Evolutionary conservation across 2,797 vertebrate species (phyloP).

Genomic region (Silurus aristotelis): DNA sequence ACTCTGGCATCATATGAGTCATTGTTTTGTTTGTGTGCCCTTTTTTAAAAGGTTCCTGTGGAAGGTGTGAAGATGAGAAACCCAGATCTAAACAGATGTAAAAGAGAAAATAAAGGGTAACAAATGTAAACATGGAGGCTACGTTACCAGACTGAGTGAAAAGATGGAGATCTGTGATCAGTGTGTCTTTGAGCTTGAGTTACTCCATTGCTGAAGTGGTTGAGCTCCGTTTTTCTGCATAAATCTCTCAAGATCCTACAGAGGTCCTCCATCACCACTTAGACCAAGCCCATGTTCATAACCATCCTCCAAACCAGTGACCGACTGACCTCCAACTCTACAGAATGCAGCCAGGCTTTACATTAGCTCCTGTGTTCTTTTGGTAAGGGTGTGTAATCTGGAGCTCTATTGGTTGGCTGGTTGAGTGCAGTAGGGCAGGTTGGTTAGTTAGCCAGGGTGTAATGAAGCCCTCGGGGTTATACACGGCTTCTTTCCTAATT

Average conservation of each 20-base stretch:
- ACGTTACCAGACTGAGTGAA: constrained; percentile 61
- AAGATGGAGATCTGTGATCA: background rate
- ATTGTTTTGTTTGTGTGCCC: background rate
- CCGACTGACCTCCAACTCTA: constrained; percentile 24
- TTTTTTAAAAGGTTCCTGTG: background rate
- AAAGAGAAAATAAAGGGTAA: background rate
- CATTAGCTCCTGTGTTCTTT: constrained; percentile 7
- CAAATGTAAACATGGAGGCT: background rate
- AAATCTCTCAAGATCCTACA: constrained; percentile 45
- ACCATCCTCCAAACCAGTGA: constrained; percentile 14
- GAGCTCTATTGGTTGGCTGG: constrained; percentile 46
- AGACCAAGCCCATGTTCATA: constrained; percentile 7
- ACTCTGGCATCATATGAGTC: background rate
- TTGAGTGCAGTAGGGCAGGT: constrained; percentile 59
- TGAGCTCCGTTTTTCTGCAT: constrained; percentile 41
- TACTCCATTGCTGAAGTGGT: constrained; percentile 42
- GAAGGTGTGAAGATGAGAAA: background rate
- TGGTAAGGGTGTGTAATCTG: constrained; percentile 41
- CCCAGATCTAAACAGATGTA: background rate
- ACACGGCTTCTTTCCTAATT: constrained; percentile 70
- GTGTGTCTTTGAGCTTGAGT: constrained; percentile 34
- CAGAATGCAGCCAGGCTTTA: background rate
- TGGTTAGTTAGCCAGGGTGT: constrained; percentile 72
- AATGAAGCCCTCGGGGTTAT: constrained; percentile 78
- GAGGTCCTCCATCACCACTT: constrained; percentile 29